Evolutionary conservation across 2,888 invertebrate genomes (phyloP).

Genomic region (Apeira syringaria): DNA sequence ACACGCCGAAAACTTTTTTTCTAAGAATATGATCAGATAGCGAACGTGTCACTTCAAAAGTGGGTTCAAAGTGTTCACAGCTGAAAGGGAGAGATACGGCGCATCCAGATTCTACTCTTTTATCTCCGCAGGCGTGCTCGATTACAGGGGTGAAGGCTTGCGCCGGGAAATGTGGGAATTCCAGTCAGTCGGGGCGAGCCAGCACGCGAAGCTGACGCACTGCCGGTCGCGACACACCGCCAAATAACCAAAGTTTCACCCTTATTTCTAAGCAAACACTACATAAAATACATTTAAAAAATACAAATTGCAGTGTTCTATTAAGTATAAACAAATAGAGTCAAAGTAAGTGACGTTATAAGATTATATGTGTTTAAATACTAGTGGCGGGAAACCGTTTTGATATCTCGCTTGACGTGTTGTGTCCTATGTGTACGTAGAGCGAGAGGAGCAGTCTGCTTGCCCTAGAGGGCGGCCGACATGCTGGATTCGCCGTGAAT

Average conservation of each 20-base stretch:
- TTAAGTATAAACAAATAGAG: slow-evolving; percentile 30
- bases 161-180: slow-evolving; percentile 79
- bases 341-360: slow-evolving; percentile 36
- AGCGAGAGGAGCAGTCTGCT: slow-evolving; percentile 78
- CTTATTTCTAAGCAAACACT: slow-evolving; percentile 62
- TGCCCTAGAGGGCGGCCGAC: slow-evolving; percentile 81
- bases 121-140: slow-evolving; percentile 74
- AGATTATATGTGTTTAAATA: slow-evolving; percentile 63
- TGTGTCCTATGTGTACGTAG: slow-evolving; percentile 80
- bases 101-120: slow-evolving; percentile 55
- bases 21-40: neutral
- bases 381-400: slow-evolving; percentile 83
- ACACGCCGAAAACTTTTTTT: too few relatives aligned
- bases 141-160: slow-evolving; percentile 81
- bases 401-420: slow-evolving; percentile 82
- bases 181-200: slow-evolving; percentile 77
- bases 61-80: slow-evolving; percentile 24
- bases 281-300: slow-evolving; percentile 41
- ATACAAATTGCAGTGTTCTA: slow-evolving; percentile 38
- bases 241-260: slow-evolving; percentile 71
- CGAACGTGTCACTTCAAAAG: slow-evolving; percentile 15
- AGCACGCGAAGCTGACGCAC: slow-evolving; percentile 61
- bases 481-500: slow-evolving; percentile 82
- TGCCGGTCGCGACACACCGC: slow-evolving; percentile 46
- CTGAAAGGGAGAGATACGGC: slow-evolving; percentile 27